Base-by-base conservation (phyloP, 23 tunicate genomes). In the Halocynthia roretzi region DNA sequence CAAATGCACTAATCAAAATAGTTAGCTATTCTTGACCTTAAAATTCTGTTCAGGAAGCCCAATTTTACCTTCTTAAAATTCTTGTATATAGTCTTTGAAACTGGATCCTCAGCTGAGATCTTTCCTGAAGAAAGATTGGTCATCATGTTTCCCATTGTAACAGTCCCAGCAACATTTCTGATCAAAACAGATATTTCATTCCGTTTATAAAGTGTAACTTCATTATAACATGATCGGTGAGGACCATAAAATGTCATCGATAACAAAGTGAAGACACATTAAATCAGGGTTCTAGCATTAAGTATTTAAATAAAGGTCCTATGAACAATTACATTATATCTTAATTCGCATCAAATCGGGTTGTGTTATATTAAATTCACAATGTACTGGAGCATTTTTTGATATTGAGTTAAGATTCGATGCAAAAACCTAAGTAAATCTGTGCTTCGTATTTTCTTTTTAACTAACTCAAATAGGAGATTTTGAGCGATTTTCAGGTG, bases 1-100 rank as follows among this genome's bases (percentile, higher is more conserved):
- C 1, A 15, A 11, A 67, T 19, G 21, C 71, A 67, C 71, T 31
- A 11, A 0, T 2, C 64, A 15, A 1, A 17, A 60, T 17, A 60
- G 23, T 12, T 57, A 5, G 61, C 60, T 53, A 53, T 31, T 53
- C 7, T 53, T 72, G 5, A 54, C 9, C 5, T 19, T 6, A 20
- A 44, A 8, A 8, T 70, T 31, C 44, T 0, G 44, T 31, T 31
- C 44, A 31, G 58, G 0, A 31, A 14, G 1, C 9, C 9, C 80
- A 71, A 6, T 55, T 64, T 64, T 72, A 89, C 96, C 84, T 80
- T 84, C 76, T 89, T 83, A 65, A 83, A 89, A 12, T 82, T 82
- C n/a, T 63, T 71, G 81, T 89, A 89, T 51, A 89, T 49, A 50
- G 89, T 84, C 52, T 50, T 76, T 9, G 84, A 80, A 53, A 89